Evolutionary conservation across 2,113 vertebrate species (phyloP).

Genomic region (Onychorhynchus coronatus): DNA sequence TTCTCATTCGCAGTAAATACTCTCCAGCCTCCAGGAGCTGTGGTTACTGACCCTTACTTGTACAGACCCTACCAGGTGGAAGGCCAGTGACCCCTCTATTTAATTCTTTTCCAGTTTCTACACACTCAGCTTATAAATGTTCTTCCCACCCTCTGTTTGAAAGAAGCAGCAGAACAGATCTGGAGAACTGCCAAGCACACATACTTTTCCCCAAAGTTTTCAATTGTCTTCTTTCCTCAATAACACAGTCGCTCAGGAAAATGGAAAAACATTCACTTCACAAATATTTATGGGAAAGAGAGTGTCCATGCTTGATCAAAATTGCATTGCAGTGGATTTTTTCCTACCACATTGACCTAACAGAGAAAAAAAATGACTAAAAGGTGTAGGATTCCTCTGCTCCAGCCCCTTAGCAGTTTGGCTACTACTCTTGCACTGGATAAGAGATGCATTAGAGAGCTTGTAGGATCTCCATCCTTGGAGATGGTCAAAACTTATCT

Average conservation of each 20-base stretch:
- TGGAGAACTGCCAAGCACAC: background rate
- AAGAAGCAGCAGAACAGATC: background rate
- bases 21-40: background rate
- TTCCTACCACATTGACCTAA: background rate
- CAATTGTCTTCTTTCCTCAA: background rate
- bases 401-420: background rate
- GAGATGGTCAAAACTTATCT: background rate
- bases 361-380: background rate
- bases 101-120: background rate
- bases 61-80: background rate
- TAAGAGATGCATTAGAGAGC: background rate
- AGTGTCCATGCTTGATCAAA: background rate
- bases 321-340: background rate
- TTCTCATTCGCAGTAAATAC: background rate
- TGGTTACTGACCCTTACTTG: background rate
- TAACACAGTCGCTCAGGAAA: background rate
- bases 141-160: background rate
- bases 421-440: background rate
- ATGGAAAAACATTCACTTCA: background rate
- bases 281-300: background rate
- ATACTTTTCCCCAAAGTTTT: background rate
- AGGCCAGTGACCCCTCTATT: background rate
- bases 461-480: background rate
- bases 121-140: background rate
- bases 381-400: background rate